Base-by-base conservation (phyloP, 2,113 vertebrate species). In the Trochalopteron elliotii region DNA sequence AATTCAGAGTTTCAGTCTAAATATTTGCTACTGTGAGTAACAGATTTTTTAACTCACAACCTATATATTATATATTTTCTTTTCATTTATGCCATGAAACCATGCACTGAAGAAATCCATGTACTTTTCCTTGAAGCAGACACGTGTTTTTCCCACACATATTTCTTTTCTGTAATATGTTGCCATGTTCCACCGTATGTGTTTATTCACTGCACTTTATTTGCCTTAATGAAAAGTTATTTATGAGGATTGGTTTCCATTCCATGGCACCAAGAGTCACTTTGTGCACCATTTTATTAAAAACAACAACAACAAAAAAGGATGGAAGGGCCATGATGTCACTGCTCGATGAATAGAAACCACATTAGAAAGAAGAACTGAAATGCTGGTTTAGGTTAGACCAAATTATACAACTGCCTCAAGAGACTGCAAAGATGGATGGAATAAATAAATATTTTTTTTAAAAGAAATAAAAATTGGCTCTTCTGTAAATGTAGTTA, bases 321-420 rank as follows among this genome's bases (percentile, higher is more conserved):
- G 98, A 97, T 97, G 98, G 98, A 98, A 99, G 98, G 98, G 98
- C 98, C 98, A 96, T 95, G 98, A 98, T 98, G 98, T 98, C 98
- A 98, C 98, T 96, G 97, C 98, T 94, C 47, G 22, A 98, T 97
- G 98, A 98, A 99, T 90, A 97, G 97, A 98, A 99, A 99, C 98
- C 98, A 98, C 98, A 98, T 98, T 97, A 98, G 97, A 98, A 97
- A 97, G 83, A 70, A 83, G 98, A 97, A 97, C 96, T 97, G 97
- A 77, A 98, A 92, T 74, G 95, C 91, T 97, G 95, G 97, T 98
- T 98, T 94, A 98, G 97, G 97, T 98, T 98, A 96, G 90, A 97
- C 95, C 37, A 97, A 98, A 98, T 97, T 95, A 97, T 83, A 90
- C 72, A 75, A 83, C 93, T 95, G 69, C 94, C 97, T 86, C 88